Evolutionary conservation across 2,797 vertebrate species (phyloP).

Genomic region (Sebastolobus altivelis): DNA sequence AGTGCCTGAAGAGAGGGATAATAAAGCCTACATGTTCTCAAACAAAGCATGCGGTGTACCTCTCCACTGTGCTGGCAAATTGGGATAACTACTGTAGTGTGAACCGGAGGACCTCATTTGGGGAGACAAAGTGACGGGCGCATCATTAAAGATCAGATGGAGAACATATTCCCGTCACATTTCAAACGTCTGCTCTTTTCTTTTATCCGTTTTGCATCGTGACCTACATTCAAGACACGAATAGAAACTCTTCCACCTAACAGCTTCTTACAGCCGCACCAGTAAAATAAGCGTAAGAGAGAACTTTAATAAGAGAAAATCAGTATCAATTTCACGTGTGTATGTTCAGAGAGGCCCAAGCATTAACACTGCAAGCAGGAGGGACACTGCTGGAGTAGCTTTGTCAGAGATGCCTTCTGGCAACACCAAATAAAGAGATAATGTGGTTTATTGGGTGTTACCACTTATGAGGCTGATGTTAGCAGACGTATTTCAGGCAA

Average conservation of each 20-base stretch:
- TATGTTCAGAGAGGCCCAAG: neutral
- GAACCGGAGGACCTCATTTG: constrained; percentile 7
- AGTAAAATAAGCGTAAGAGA: neutral
- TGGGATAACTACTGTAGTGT: neutral
- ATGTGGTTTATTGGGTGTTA: neutral
- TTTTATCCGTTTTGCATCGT: neutral
- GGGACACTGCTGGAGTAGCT: neutral
- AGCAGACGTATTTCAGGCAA: neutral
- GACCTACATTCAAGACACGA: neutral
- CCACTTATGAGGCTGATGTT: neutral
- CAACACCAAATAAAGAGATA: neutral
- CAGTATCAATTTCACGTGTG: neutral
- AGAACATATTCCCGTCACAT: neutral
- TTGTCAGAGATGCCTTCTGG: neutral
- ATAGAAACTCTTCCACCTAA: neutral
- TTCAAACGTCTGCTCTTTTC: neutral
- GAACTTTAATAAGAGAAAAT: neutral
- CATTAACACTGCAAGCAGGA: neutral
- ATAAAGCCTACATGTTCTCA: constrained; percentile 17
- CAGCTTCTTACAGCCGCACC: too few species aligned
- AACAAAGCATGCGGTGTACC: neutral
- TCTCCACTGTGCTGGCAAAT: constrained; percentile 14
- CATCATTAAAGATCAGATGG: neutral
- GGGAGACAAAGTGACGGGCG: neutral
- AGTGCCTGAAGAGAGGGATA: constrained; percentile 28